Evolutionary conservation across 2,113 vertebrate species (phyloP).

Genomic region (Percina caprodes): DNA sequence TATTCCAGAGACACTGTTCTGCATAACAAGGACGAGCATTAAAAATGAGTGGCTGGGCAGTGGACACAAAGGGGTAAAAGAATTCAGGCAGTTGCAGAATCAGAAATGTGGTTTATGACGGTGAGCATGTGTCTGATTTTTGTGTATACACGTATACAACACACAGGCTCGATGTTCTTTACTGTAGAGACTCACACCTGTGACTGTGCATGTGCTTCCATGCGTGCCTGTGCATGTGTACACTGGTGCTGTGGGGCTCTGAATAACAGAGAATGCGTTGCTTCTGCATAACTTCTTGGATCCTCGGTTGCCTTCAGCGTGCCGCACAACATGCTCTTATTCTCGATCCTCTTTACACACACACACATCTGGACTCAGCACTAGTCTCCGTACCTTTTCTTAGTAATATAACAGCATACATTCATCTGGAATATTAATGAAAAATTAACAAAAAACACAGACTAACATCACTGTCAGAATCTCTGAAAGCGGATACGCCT

Average conservation of each 20-base stretch:
- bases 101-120: background rate
- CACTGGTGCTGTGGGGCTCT: background rate
- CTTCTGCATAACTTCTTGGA: background rate
- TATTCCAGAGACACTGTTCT: background rate
- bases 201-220: background rate
- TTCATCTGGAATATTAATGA: background rate
- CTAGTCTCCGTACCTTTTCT: background rate
- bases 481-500: slow-evolving; percentile 2
- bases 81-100: background rate
- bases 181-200: slow-evolving; percentile 3
- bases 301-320: background rate
- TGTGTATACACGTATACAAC: background rate
- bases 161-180: background rate
- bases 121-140: background rate
- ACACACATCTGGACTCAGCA: background rate
- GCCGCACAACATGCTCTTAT: background rate
- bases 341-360: background rate
- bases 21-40: background rate
- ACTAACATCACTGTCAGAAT: background rate
- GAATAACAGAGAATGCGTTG: background rate
- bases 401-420: background rate
- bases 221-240: background rate
- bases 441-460: background rate
- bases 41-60: background rate
- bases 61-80: too few species aligned